Conservation (phyloP, 2,888 invertebrate genomes). For the Megaustenia siamemsis region DNA sequence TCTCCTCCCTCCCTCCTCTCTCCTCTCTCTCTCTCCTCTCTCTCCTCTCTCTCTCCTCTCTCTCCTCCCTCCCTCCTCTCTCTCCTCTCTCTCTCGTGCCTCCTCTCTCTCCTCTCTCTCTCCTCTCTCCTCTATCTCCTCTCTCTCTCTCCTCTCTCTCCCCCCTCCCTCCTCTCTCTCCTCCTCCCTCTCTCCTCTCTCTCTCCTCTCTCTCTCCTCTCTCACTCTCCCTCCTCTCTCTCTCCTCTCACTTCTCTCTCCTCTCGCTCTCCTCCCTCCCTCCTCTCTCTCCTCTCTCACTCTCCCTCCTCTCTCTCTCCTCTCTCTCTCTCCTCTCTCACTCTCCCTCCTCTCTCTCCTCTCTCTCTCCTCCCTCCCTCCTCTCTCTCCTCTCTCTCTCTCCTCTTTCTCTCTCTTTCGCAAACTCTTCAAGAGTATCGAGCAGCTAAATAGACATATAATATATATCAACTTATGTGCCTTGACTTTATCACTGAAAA, state of each 20-base stretch:
- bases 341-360: not conserved
- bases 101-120: too few species aligned
- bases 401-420: not conserved
- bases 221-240: not conserved
- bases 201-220: not conserved
- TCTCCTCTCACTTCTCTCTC: not conserved
- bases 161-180: not conserved
- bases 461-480: too few species aligned
- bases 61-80: too few species aligned
- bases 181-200: not conserved
- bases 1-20: not conserved
- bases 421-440: not conserved
- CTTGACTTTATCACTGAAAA: too few species aligned
- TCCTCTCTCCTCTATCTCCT: too few species aligned
- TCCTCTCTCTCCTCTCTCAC: not conserved
- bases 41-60: too few species aligned
- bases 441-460: too few species aligned
- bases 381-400: not conserved
- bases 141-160: not conserved
- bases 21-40: too few species aligned
- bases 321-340: not conserved
- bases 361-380: not conserved
- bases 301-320: not conserved
- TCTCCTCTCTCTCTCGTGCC: too few species aligned
- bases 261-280: slow-evolving; percentile 1